Evolutionary conservation across 2,888 invertebrate genomes (phyloP).

Genomic region (Adelphocoris suturalis): DNA sequence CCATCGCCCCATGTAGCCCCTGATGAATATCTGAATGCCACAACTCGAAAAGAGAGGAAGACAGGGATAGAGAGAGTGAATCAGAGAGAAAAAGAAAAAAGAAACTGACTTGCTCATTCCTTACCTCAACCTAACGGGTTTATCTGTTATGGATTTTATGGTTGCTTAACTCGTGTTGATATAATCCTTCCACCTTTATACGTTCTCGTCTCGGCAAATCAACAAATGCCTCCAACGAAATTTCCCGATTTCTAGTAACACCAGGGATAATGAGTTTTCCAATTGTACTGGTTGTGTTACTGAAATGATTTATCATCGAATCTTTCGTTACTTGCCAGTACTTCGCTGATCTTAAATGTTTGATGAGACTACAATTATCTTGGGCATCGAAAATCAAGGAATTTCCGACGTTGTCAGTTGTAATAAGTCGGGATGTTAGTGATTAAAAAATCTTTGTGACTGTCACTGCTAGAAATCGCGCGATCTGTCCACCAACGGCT

Average conservation of each 20-base stretch:
- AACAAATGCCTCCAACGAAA: background rate
- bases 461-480: too few relatives aligned
- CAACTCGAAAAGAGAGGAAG: constrained; percentile 34
- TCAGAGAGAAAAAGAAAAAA: background rate
- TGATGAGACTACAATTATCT: too few relatives aligned
- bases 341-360: too few relatives aligned
- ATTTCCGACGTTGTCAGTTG: too few relatives aligned
- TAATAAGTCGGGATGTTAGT: too few relatives aligned
- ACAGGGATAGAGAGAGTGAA: constrained; percentile 11
- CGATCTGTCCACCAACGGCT: too few relatives aligned
- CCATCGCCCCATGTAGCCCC: constrained; percentile 55
- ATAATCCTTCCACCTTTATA: background rate
- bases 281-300: too few relatives aligned
- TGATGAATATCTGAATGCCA: constrained; percentile 45
- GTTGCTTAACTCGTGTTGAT: background rate
- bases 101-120: constrained; percentile 5
- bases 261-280: too few relatives aligned
- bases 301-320: too few relatives aligned
- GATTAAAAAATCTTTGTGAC: too few relatives aligned
- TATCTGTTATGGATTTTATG: constrained; percentile 29
- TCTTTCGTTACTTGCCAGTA: too few relatives aligned
- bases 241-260: background rate
- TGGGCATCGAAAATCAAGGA: too few relatives aligned
- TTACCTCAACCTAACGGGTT: constrained; percentile 21
- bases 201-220: background rate